Evolutionary conservation across 2,113 vertebrate species (phyloP), one percentile per base, ranked within the genome.

Genomic region (Vombatus ursinus): DNA sequence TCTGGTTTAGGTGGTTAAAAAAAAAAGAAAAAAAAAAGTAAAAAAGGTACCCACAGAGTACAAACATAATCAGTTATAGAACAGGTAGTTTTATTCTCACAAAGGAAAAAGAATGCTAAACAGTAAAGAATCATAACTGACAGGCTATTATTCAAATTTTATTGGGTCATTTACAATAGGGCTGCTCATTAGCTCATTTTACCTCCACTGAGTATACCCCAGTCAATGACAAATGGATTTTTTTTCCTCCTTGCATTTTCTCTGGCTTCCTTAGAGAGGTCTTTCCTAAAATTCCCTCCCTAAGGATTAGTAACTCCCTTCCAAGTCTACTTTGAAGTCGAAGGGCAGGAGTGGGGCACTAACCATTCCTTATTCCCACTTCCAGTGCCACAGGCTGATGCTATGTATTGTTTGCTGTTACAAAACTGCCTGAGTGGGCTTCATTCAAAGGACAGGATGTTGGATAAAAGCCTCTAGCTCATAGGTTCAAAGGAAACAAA

Each of bases 341-440:
- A 19, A 84, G 68, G 68, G 68, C 19, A 23, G 68, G 2, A n/a
- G n/a, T 9, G 19, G 68, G 77, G 57, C 48, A 50, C 52, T 52
- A 50, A 90, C 52, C 14, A 57, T 68, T 57, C 84, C 57, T 91
- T 51, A 37, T 37, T 61, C 50, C 68, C 24, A 92, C 89, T 90
- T 54, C 90, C 50, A 37, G 91, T 91, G 54, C 47, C 90, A 95
- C 47, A 92, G 96, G n/a, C 68, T 84, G n/a, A 84, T 22, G 37
- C 6, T 84, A 95, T n/a, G 94, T 89, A 50, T 94, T 97, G 94
- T 97, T 97, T 98, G 96, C 97, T 98, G 95, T 97, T 93, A 91
- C 5, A 97, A 93, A 97, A 91, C 95, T 96, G 96, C 97, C 96
- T 53, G 68, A 96, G 96, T 57, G 93, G 91, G 90, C 95, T 94